Conservation (phyloP, 2,888 invertebrate genomes). For the Eupithecia subfuscata region DNA sequence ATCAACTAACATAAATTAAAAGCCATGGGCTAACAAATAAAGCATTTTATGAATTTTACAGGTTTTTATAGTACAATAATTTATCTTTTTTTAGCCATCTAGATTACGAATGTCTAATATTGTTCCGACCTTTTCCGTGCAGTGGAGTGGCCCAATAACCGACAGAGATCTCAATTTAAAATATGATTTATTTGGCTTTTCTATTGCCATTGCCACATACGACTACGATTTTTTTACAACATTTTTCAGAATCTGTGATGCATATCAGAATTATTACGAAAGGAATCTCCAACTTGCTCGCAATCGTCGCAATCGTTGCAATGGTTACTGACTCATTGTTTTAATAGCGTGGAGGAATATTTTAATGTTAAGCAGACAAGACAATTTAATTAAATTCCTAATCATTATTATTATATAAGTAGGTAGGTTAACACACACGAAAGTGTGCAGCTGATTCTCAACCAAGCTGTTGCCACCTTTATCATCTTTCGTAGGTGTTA, state of each 20-base stretch:
- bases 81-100: background rate
- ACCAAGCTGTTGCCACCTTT: too few relatives aligned
- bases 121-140: background rate
- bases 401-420: too few relatives aligned
- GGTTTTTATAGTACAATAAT: background rate
- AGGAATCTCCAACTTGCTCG: background rate
- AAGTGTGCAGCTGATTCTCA: too few relatives aligned
- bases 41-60: conserved; percentile 1
- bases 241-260: background rate
- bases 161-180: background rate
- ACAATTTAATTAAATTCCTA: too few relatives aligned
- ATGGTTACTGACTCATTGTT: too few relatives aligned
- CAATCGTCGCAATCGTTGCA: too few relatives aligned
- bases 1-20: conserved; percentile 11
- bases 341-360: too few relatives aligned
- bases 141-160: background rate
- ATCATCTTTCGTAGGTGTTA: too few relatives aligned
- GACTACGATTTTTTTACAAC: background rate
- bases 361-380: too few relatives aligned
- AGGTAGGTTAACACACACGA: too few relatives aligned
- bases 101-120: conserved; percentile 2
- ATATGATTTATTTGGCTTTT: background rate
- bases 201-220: background rate
- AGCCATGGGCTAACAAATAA: background rate
- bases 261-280: background rate